phyloP scores from a whole-genome alignment of 2,113 vertebrate genomes.

The Chloropsis cyanopogon region DNA sequence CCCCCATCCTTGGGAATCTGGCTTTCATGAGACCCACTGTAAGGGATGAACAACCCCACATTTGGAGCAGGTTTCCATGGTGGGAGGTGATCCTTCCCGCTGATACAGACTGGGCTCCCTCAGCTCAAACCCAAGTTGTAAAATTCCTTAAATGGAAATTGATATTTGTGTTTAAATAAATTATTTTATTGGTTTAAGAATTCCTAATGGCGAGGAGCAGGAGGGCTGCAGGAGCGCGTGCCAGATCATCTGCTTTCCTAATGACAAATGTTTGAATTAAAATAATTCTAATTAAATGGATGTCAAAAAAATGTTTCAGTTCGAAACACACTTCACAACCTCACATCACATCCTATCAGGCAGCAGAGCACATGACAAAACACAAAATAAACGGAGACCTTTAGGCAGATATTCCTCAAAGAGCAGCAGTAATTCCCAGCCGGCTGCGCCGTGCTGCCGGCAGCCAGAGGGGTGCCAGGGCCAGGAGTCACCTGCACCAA shows the following conservation, averaged over 20 bases:
- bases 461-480: not conserved
- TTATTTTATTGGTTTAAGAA: not conserved
- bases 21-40: not conserved
- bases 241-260: not conserved
- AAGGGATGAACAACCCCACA: not conserved
- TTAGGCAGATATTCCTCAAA: not conserved
- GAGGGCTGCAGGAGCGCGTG: not conserved
- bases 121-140: not conserved
- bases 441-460: rapidly evolving
- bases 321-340: not conserved
- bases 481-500: not conserved
- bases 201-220: not conserved
- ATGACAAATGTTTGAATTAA: slow-evolving; percentile 53
- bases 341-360: slow-evolving; percentile 50
- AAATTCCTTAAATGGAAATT: not conserved
- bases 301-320: slow-evolving; percentile 65
- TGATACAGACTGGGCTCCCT: not conserved
- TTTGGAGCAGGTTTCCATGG: not conserved
- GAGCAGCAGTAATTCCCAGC: not conserved
- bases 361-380: not conserved
- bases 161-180: not conserved
- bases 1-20: not conserved
- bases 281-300: slow-evolving; percentile 69
- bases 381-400: not conserved
- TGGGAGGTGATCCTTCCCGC: not conserved